These are phyloP conservation scores for Tangara arthus DNA, from an alignment of 2,797 vertebrate species.

Conservation along the genomic window DNA sequence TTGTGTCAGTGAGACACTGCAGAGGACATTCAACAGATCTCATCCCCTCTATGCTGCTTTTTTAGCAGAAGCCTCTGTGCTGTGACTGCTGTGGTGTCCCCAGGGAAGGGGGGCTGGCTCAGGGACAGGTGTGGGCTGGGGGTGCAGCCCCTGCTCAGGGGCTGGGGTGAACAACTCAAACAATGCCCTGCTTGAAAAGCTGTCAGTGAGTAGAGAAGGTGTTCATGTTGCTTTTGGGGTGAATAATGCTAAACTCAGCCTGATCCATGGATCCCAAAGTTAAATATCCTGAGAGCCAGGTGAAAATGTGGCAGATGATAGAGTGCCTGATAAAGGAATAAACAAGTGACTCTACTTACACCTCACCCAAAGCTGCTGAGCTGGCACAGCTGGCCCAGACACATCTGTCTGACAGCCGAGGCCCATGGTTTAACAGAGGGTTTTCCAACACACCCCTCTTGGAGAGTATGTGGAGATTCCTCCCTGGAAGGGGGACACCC, in stretches of 20 bases:
- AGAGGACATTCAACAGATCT: neutral
- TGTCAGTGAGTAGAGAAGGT: neutral
- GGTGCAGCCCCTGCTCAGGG: neutral
- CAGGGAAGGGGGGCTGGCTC: neutral
- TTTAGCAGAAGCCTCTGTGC: neutral
- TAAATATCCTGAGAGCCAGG: neutral
- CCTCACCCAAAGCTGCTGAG: neutral
- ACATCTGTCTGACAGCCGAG: neutral
- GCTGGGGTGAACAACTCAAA: neutral
- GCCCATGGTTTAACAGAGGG: neutral
- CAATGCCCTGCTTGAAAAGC: neutral
- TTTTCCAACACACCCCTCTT: neutral
- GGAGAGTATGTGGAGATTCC: neutral
- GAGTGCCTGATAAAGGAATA: neutral
- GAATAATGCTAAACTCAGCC: neutral
- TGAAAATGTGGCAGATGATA: neutral
- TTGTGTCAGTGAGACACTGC: too few relatives aligned
- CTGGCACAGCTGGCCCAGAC: neutral
- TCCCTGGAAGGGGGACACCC: too few relatives aligned
- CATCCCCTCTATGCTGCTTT: neutral
- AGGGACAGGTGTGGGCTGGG: neutral
- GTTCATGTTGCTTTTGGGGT: neutral
- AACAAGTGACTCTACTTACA: neutral
- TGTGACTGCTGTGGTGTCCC: accelerated
- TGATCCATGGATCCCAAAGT: neutral